Evolutionary conservation across 2,113 vertebrate species (phyloP).

Genomic region (Psephotus haematonotus): DNA sequence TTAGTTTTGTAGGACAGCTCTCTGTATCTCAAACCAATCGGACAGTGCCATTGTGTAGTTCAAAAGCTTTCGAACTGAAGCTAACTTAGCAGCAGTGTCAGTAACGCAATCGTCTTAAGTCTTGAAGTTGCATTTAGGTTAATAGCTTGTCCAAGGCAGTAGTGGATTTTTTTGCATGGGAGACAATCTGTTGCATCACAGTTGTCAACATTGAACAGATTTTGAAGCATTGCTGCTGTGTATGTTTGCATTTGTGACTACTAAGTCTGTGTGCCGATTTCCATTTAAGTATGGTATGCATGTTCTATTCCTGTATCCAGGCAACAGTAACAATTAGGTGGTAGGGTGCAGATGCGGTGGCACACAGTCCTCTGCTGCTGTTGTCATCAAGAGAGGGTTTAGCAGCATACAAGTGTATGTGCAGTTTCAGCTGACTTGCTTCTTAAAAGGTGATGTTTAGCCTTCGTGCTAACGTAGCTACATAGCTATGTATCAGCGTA

Average conservation of each 20-base stretch:
- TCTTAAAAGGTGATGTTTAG: neutral
- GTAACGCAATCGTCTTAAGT: neutral
- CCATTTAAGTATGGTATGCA: neutral
- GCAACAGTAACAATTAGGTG: neutral
- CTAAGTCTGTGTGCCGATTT: neutral
- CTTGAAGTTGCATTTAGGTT: neutral
- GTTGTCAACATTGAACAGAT: neutral
- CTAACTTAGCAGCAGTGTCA: neutral
- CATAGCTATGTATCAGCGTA: accelerated
- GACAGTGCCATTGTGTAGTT: neutral
- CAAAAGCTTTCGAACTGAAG: neutral
- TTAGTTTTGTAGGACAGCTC: neutral
- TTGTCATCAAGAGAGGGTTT: neutral
- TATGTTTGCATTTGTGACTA: neutral
- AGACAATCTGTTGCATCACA: neutral
- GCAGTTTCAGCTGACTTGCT: neutral
- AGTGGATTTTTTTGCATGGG: neutral
- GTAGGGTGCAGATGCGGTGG: neutral
- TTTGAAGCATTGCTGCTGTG: neutral
- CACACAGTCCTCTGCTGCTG: neutral
- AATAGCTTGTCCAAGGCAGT: neutral
- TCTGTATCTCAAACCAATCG: neutral
- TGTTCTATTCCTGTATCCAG: neutral
- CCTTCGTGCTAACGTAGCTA: neutral
- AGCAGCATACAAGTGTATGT: accelerated